phyloP scores from a whole-genome alignment of 2,113 vertebrate genomes.

The Heterotilapia buettikoferi region DNA sequence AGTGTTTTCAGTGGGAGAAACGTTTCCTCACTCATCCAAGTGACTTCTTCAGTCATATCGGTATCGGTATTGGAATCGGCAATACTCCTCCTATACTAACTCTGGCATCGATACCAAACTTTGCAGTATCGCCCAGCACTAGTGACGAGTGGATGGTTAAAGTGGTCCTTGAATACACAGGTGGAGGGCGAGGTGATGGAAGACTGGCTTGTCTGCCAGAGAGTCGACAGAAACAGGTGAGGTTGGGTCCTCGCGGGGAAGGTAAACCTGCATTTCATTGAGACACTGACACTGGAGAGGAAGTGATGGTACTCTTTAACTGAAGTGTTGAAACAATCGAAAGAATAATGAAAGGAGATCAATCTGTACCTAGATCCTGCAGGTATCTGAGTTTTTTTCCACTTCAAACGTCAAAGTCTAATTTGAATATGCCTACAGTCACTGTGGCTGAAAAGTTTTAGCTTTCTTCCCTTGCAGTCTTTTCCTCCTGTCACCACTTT shows the following conservation, averaged over 20 bases:
- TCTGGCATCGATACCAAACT: background rate
- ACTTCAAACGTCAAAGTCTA: background rate
- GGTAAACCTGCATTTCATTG: background rate
- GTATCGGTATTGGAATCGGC: background rate
- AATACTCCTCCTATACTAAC: background rate
- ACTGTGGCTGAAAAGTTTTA: background rate
- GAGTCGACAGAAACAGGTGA: background rate
- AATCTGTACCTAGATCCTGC: background rate
- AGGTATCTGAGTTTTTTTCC: background rate
- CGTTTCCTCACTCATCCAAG: background rate
- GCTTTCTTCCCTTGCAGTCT: background rate
- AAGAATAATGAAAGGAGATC: background rate
- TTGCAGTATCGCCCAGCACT: background rate
- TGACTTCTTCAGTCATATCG: background rate
- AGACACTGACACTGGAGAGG: background rate
- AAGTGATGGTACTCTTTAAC: background rate
- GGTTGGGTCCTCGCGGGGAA: background rate
- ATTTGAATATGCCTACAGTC: background rate
- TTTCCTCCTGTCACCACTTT: slow-evolving; percentile 31
- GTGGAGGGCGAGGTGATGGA: background rate
- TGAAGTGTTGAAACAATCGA: background rate
- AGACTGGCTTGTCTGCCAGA: background rate
- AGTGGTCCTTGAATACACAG: background rate
- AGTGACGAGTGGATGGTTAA: background rate
- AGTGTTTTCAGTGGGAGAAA: background rate